Evolutionary conservation across 2,113 vertebrate genomes (phyloP).

Genomic region (Chaenocephalus aceratus): DNA sequence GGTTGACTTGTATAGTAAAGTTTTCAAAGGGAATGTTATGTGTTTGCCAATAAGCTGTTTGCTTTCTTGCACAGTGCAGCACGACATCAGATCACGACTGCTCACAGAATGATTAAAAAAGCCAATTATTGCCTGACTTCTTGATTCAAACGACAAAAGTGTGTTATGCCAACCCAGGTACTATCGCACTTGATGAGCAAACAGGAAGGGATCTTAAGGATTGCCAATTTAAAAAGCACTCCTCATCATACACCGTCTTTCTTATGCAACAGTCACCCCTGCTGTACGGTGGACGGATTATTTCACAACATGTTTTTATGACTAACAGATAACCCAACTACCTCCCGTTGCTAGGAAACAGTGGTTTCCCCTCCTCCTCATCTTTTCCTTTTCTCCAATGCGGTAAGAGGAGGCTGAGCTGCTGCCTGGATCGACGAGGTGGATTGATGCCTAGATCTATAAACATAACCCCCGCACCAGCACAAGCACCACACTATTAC

Average conservation of each 20-base stretch:
- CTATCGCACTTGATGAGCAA: too few relatives aligned
- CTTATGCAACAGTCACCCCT: slow-evolving; percentile 36
- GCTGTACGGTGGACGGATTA: slow-evolving; percentile 13
- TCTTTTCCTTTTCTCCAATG: slow-evolving; percentile 66
- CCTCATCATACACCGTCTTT: background rate
- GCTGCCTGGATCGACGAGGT: slow-evolving; percentile 45
- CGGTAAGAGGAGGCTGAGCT: slow-evolving; percentile 61
- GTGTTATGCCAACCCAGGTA: too few relatives aligned
- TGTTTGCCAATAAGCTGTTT: too few relatives aligned
- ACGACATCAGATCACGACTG: too few relatives aligned
- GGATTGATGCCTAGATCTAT: slow-evolving; percentile 37
- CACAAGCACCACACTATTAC: background rate
- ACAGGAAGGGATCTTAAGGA: too few relatives aligned
- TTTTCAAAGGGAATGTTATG: too few relatives aligned
- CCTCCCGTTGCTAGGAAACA: slow-evolving; percentile 82
- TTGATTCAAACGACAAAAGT: too few relatives aligned
- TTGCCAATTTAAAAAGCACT: background rate
- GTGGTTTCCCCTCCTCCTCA: slow-evolving; percentile 35
- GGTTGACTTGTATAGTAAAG: too few relatives aligned
- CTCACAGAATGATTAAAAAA: too few relatives aligned
- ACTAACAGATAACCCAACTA: slow-evolving; percentile 55
- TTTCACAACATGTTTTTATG: slow-evolving; percentile 66
- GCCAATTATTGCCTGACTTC: too few relatives aligned
- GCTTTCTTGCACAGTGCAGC: too few relatives aligned
- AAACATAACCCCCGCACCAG: background rate